These are phyloP conservation scores for Arothron firmamentum DNA, from an alignment of 2,113 vertebrate genomes.

Conservation along the genomic window DNA sequence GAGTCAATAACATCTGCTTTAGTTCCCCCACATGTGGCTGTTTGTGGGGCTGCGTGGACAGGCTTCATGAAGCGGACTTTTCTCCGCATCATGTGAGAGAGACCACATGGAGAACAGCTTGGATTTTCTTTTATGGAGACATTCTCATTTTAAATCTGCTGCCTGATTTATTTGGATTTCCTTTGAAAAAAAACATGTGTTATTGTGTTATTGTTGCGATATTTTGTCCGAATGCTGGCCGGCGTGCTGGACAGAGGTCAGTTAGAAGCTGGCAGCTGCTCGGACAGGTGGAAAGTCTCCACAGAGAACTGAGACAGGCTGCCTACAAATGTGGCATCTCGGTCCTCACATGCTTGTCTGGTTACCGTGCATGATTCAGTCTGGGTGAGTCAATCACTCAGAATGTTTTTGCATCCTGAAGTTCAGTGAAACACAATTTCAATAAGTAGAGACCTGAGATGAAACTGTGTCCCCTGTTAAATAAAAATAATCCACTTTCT, in stretches of 20 bases:
- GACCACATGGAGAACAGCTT: conserved; percentile 14
- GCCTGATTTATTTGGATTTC: neutral
- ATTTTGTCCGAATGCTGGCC: too few relatives aligned
- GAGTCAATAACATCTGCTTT: too few relatives aligned
- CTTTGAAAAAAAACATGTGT: too few relatives aligned
- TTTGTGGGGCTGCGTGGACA: too few relatives aligned
- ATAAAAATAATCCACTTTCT: too few relatives aligned
- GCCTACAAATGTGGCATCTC: conserved; percentile 7
- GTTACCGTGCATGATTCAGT: neutral
- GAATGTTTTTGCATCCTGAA: too few relatives aligned
- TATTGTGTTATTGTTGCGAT: neutral
- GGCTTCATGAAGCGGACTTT: too few relatives aligned
- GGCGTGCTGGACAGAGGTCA: neutral
- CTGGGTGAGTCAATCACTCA: too few relatives aligned
- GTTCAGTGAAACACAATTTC: too few relatives aligned
- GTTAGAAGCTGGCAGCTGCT: conserved; percentile 53
- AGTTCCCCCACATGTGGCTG: too few relatives aligned
- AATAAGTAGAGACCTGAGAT: too few relatives aligned
- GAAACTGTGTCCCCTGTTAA: too few relatives aligned
- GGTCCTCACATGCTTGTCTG: conserved; percentile 21
- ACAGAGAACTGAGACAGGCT: neutral
- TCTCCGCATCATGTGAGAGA: neutral
- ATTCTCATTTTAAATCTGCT: conserved; percentile 6
- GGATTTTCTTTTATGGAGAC: conserved; percentile 8
- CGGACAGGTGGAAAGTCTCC: conserved; percentile 47